A percentile compares a stretch with the other conserved stretches of the same genome.
Evolutionary conservation across 2,113 vertebrate genomes (phyloP).

Genomic region (Coregonus clupeaformis): DNA sequence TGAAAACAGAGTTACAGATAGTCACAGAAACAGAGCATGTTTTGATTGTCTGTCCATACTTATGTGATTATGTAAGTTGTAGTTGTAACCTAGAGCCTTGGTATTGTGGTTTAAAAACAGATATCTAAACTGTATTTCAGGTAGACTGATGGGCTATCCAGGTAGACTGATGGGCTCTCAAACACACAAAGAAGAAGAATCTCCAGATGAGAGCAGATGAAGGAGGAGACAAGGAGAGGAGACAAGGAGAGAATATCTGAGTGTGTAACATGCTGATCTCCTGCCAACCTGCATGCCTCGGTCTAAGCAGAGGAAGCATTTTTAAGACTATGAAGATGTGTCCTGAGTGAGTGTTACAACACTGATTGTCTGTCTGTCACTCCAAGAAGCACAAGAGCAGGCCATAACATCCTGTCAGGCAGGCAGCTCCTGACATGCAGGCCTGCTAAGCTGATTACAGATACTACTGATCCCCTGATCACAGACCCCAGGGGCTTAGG

Average conservation of each 20-base stretch:
- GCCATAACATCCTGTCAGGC: slow-evolving; percentile 48
- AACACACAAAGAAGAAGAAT: no score
- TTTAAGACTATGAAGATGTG: no score
- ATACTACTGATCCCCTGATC: slow-evolving; percentile 68
- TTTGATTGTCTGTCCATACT: background rate
- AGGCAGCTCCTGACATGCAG: slow-evolving; percentile 49
- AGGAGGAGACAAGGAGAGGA: no score
- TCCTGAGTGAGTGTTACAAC: slow-evolving; percentile 22
- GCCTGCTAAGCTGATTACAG: slow-evolving; percentile 69
- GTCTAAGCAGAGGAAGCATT: background rate
- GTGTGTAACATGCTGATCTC: no score
- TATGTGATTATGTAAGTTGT: background rate
- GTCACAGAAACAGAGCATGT: no score
- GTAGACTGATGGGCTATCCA: no score
- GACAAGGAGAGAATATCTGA: no score
- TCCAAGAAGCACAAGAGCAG: slow-evolving; percentile 42
- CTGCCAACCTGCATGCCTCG: no score
- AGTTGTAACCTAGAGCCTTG: background rate
- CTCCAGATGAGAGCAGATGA: no score
- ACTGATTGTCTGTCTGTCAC: slow-evolving; percentile 34
- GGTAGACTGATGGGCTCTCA: no score
- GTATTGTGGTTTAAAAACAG: background rate
- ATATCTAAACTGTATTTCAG: no score
- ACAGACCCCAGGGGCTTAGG: slow-evolving; percentile 60
- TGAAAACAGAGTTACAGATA: background rate